Evolutionary conservation across 2,113 vertebrate species (phyloP).

Genomic region (Cephalopholis sonnerati): DNA sequence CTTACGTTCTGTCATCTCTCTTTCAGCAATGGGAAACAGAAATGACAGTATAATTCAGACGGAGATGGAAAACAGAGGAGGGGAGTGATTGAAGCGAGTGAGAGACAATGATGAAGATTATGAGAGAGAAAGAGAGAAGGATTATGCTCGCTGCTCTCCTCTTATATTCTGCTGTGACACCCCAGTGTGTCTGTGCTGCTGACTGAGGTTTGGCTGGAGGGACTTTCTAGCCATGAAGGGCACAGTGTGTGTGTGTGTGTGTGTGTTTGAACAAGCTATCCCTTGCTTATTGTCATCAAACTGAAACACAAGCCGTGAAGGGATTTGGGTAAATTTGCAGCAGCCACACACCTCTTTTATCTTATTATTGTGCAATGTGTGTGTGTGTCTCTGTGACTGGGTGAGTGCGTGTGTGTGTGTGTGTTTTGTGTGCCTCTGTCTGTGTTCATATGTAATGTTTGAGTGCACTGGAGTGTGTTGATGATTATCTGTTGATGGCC

Average conservation of each 20-base stretch:
- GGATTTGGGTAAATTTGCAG: conserved; percentile 42
- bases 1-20: conserved; percentile 10
- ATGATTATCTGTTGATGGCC: conserved; percentile 29
- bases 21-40: conserved; percentile 20
- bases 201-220: conserved; percentile 61
- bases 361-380: background rate
- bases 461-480: conserved; percentile 33
- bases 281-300: conserved; percentile 32
- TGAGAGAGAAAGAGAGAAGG: conserved; percentile 11
- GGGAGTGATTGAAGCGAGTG: conserved; percentile 7
- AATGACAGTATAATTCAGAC: conserved; percentile 21
- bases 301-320: conserved; percentile 37
- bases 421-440: background rate
- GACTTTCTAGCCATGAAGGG: conserved; percentile 64
- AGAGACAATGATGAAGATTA: conserved; percentile 23
- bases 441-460: conserved; percentile 36
- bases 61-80: conserved; percentile 6
- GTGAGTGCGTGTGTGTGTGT: background rate
- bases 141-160: conserved; percentile 45
- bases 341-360: conserved; percentile 24
- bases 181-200: conserved; percentile 60
- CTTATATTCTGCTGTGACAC: conserved; percentile 47
- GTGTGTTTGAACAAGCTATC: conserved; percentile 14
- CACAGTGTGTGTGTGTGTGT: conserved; percentile 54
- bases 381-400: background rate